Evolutionary conservation across 2,888 invertebrate species (phyloP).

Genomic region (Xestia rhomboidea): DNA sequence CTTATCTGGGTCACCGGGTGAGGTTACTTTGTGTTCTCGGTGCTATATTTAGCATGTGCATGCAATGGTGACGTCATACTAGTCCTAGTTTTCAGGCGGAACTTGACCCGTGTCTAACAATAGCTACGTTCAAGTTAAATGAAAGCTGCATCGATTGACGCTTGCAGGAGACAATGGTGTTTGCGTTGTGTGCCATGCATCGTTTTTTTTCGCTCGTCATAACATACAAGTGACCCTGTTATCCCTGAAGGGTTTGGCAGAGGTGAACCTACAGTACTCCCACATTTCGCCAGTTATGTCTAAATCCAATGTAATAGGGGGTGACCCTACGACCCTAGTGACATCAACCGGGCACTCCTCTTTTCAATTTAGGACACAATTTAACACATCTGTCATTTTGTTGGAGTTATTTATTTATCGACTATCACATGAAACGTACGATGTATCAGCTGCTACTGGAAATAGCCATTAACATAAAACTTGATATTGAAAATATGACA

Average conservation of each 20-base stretch:
- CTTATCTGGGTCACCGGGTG: conserved; percentile 77
- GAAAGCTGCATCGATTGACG: conserved; percentile 37
- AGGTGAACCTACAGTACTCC: neutral
- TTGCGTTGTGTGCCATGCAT: neutral
- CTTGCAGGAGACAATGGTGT: neutral
- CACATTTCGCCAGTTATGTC: neutral
- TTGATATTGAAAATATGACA: neutral
- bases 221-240: neutral
- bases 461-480: conserved; percentile 17
- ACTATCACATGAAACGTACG: neutral
- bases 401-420: conserved; percentile 1
- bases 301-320: neutral
- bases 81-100: conserved; percentile 77
- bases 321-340: neutral
- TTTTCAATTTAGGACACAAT: neutral
- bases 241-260: neutral
- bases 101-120: conserved; percentile 73
- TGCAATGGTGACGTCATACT: conserved; percentile 79
- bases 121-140: conserved; percentile 37
- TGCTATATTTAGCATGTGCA: conserved; percentile 80
- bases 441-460: conserved; percentile 1
- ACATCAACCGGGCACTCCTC: neutral
- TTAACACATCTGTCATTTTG: neutral
- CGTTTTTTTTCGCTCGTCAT: neutral
- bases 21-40: conserved; percentile 60